Base-by-base conservation (phyloP, 2,797 vertebrate genomes). In the Lutjanus argentimaculatus region DNA sequence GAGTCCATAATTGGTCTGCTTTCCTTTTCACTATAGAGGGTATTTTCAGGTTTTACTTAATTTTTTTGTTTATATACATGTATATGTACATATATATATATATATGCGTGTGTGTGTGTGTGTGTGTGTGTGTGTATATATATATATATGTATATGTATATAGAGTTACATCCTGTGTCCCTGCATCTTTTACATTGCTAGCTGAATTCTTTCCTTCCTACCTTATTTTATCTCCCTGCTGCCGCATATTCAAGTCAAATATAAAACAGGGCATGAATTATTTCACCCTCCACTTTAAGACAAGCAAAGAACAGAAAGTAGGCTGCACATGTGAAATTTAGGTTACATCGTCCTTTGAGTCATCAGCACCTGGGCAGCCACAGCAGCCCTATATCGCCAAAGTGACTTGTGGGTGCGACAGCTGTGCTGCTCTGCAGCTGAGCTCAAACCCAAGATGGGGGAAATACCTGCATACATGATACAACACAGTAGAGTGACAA, bases 351-450 rank as follows among this genome's bases (percentile, higher is more conserved):
- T 87, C 84, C 82, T 83, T 72, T 53, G 71, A 80, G 85, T 64
- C 79, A 62, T 56, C 76, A 61, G 71, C 91, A 94, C 91, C 93
- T 93, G 91, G 71, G 76, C 84, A 66, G 82, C 81, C 81, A 65
- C 90, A 80, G 79, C 73, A 66, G 79, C 68, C 66, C 68, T 46
- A 69, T 56, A 15, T 48, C 56, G 72, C 46, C 64, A 40, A 56
- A 78, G 80, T 63, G 76, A 87, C 83, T 90, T 91, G 84, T 81
- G 89, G 90, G 80, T 79, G 81, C 42, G 69, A 91, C 92, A 90
- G 85, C 88, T 93, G 91, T 87, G 82, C 8, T 11, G 36, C 76
- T 90, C 68, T 89, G 90, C 91, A 88, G 90, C 88, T 88, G 84
- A 90, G 81, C 49, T 78, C 70, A 62, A 81, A 82, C 48, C 46